phyloP scores from a whole-genome alignment of 2,888 invertebrate genomes.

The Selenia dentaria region DNA sequence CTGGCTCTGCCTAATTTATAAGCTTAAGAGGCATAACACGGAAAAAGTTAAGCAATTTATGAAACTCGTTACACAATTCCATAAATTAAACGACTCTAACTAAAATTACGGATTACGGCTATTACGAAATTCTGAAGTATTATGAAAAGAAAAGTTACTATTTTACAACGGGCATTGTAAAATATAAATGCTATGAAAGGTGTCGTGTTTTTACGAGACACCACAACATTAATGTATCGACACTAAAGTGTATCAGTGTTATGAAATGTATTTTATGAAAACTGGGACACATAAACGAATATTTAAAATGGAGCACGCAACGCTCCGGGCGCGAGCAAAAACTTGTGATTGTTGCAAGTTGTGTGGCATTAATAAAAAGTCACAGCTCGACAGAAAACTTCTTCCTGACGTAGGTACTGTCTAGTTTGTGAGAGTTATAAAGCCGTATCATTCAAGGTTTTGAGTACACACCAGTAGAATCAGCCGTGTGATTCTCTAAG shows the following conservation, averaged over 20 bases:
- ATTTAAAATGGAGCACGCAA: conserved; percentile 29
- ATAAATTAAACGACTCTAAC: conserved; percentile 35
- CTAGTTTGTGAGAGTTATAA: conserved; percentile 7
- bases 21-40: conserved; percentile 33
- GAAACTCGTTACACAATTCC: conserved; percentile 38
- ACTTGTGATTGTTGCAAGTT: conserved; percentile 19
- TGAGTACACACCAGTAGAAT: no score
- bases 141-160: conserved; percentile 31
- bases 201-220: conserved; percentile 30
- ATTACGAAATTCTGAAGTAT: conserved; percentile 34
- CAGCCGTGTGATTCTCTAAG: no score
- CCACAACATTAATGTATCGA: conserved; percentile 40
- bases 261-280: conserved; percentile 41
- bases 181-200: conserved; percentile 11
- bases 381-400: conserved; percentile 7
- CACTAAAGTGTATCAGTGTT: conserved; percentile 39
- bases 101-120: conserved; percentile 28
- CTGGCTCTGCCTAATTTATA: conserved; percentile 31
- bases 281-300: conserved; percentile 37
- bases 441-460: conserved; percentile 1
- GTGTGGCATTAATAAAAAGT: conserved; percentile 19
- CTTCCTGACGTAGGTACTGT: not conserved
- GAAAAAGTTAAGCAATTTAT: conserved; percentile 37
- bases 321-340: conserved; percentile 11
- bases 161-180: conserved; percentile 28